phyloP scores from a whole-genome alignment of 1,140 invertebrate species.

The Leptinotarsa undecemlineata region DNA sequence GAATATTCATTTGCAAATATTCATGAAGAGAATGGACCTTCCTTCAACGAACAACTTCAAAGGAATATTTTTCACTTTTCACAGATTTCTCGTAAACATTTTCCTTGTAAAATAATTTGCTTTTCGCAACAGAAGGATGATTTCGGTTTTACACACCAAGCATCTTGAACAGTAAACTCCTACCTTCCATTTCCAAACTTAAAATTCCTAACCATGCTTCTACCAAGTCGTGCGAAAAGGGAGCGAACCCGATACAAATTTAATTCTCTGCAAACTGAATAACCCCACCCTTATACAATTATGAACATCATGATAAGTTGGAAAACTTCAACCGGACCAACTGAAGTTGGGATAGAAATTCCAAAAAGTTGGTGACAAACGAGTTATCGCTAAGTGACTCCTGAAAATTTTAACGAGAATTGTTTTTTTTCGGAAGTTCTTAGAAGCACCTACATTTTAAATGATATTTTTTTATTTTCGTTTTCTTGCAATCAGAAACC shows the following conservation, averaged over 20 bases:
- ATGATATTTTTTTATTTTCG: no score
- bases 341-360: not conserved
- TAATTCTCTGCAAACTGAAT: not conserved
- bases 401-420: no score
- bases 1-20: no score
- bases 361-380: not conserved
- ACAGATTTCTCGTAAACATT: not conserved
- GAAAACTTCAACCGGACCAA: not conserved
- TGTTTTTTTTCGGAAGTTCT: no score
- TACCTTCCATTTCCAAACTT: not conserved
- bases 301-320: not conserved
- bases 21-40: not conserved
- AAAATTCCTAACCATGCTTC: no score
- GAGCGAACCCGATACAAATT: constrained; percentile 4
- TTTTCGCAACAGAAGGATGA: not conserved
- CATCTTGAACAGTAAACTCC: not conserved
- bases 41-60: not conserved
- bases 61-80: not conserved
- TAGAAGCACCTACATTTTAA: no score
- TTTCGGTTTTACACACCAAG: not conserved
- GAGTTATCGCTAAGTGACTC: no score
- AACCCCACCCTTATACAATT: not conserved
- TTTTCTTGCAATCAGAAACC: no score
- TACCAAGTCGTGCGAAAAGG: not conserved
- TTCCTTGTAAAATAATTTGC: not conserved